Percentiles rank a stretch among this genome's conserved stretches.
phyloP scores from a whole-genome alignment of 2,113 vertebrate species.

The Albula goreensis region DNA sequence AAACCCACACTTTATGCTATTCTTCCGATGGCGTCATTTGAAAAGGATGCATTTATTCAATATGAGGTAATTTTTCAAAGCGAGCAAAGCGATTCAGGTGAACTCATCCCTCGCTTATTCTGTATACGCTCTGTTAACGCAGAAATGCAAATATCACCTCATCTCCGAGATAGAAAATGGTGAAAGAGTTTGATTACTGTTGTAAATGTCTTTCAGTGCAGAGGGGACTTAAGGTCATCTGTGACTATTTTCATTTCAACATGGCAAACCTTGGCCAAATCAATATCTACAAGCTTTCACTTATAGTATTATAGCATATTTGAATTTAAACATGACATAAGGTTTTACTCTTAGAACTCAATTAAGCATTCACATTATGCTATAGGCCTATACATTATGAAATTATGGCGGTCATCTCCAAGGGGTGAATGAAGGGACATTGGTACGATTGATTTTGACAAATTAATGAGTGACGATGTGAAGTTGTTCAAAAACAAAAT shows the following conservation, averaged over 20 bases:
- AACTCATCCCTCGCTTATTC: not conserved
- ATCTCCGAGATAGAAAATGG: not conserved
- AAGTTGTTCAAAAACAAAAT: no score
- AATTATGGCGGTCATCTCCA: not conserved
- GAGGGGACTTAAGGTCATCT: not conserved
- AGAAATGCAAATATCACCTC: not conserved
- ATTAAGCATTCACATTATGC: not conserved
- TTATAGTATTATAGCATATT: not conserved
- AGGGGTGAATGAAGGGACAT: not conserved
- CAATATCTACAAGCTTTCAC: not conserved
- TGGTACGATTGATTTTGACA: not conserved
- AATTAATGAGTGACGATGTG: not conserved
- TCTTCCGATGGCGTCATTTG: not conserved
- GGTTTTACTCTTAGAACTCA: not conserved
- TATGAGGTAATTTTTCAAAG: constrained; percentile 6
- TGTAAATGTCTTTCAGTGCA: not conserved
- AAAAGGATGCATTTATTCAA: not conserved
- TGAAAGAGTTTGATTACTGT: not conserved
- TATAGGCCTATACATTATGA: not conserved
- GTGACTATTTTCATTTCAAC: no score
- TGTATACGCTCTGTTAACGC: not conserved
- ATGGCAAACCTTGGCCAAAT: not conserved
- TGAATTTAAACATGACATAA: not conserved
- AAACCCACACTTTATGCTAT: constrained; percentile 21
- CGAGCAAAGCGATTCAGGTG: not conserved